These are phyloP conservation scores for Spilogale gracilis DNA, from an alignment of 2,113 vertebrate species.

Conservation along the genomic window DNA sequence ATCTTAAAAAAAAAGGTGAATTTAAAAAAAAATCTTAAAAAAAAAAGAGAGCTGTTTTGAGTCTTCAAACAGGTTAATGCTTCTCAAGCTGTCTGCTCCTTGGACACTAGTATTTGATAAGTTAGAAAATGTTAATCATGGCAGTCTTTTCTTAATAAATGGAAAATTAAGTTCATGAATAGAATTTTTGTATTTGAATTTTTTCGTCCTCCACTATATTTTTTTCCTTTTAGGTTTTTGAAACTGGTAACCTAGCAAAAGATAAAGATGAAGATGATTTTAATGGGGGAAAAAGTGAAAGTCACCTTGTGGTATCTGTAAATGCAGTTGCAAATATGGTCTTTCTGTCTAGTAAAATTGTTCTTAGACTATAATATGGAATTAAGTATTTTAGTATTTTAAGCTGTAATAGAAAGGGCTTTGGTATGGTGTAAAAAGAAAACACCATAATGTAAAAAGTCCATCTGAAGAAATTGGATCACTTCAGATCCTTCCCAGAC, in stretches of 20 bases:
- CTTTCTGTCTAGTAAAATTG: neutral
- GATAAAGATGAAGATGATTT: slow-evolving; percentile 30
- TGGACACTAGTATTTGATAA: neutral
- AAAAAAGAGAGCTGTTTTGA: neutral
- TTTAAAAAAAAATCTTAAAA: too few relatives aligned
- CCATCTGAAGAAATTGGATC: neutral
- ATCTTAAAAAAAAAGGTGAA: too few relatives aligned
- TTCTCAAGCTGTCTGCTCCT: neutral
- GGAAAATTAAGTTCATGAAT: slow-evolving; percentile 59
- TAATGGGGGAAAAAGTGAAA: neutral
- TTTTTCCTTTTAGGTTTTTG: neutral
- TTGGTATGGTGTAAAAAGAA: neutral
- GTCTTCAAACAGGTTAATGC: neutral
- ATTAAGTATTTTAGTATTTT: slow-evolving; percentile 39
- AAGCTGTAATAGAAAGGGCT: neutral
- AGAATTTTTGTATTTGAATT: slow-evolving; percentile 57
- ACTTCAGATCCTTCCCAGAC: neutral
- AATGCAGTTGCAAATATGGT: neutral
- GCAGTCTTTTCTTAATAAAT: neutral
- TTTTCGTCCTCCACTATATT: neutral
- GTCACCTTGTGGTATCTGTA: neutral
- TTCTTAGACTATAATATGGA: neutral
- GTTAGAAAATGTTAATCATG: neutral
- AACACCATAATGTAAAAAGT: neutral
- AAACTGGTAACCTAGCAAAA: neutral